These are phyloP conservation scores for Corythaixoides concolor DNA, from an alignment of 2,113 vertebrate genomes.

Conservation along the genomic window DNA sequence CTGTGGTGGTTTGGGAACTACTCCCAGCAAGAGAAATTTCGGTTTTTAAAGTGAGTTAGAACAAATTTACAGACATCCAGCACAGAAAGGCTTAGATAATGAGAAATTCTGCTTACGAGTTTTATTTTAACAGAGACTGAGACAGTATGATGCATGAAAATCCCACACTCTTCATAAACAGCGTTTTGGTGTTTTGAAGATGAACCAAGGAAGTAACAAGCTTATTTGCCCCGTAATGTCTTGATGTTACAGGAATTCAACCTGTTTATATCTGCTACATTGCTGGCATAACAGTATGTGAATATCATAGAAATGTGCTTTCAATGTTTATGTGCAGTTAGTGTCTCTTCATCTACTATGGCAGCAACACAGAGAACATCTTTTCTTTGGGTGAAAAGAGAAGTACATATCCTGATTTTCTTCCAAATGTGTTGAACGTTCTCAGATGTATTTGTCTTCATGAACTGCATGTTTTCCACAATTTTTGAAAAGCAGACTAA, in stretches of 20 bases:
- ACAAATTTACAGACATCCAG: background rate
- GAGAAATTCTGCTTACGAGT: background rate
- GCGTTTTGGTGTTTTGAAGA: background rate
- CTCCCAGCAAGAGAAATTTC: slow-evolving; percentile 52
- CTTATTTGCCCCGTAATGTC: background rate
- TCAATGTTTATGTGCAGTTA: background rate
- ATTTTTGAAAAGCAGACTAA: background rate
- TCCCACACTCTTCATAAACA: background rate
- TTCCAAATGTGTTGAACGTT: background rate
- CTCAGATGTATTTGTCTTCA: background rate
- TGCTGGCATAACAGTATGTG: background rate
- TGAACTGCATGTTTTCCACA: background rate
- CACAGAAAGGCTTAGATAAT: background rate
- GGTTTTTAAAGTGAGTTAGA: slow-evolving; percentile 44
- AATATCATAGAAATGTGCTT: background rate
- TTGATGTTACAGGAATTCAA: background rate
- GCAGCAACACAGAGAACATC: background rate
- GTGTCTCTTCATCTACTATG: background rate
- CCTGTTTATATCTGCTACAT: background rate
- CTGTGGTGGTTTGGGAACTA: slow-evolving; percentile 69
- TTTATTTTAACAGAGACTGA: background rate
- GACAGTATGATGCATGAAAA: background rate
- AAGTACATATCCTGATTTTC: background rate
- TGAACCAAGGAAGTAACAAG: background rate
- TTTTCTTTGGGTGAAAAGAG: background rate